Base-by-base conservation (phyloP, 2,888 invertebrate species). In the Drosophila algonquin region DNA sequence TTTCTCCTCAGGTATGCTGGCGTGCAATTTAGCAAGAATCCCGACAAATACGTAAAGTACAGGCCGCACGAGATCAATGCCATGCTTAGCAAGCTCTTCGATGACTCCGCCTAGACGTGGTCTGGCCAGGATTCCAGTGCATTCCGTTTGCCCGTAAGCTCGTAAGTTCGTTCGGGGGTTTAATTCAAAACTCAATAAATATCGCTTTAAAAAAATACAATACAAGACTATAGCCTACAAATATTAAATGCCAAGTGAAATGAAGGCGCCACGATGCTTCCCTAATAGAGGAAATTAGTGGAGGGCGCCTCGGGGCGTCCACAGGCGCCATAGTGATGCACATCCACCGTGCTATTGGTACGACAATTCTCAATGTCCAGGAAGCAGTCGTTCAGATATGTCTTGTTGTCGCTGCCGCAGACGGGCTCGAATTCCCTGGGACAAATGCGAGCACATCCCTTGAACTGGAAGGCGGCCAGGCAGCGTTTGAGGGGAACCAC, bases 381-480 rank as follows among this genome's bases (percentile, higher is more conserved):
- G 94, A 98, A 97, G 92, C 98, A 98, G 81, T 96, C 96, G 93
- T 98, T 98, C 90, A 97, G 96, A 94, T 98, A 98, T 0, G 98
- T 98, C 94, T 96, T 97, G 71, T 95, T 95, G 90, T 98, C 98
- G 2, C 96, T 96, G n/a, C 97, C 98, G 91, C 98, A 98, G 7
- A 98, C 97, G 0, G 98, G 97, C 90, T 98, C 97, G 93, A 95
- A 97, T 84, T 96, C 96, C 0, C 96, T 94, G 9, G 97, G 96
- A 87, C 97, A 97, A 79, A 97, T 97, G 86, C 96, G 95, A 54
- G 96, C 96, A 89, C 97, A 98, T 55, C 97, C 97, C 52, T 95
- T 94, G 93, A 97, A 97, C 87, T 96, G 95, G 93, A 97, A 97
- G 63, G 96, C 95, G 53, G 96, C 94, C 32, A 97, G 93, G 91